Percentiles rank a stretch among this genome's conserved stretches.
Evolutionary conservation across 2,888 invertebrate species (phyloP).

Genomic region (Mimas tiliae): DNA sequence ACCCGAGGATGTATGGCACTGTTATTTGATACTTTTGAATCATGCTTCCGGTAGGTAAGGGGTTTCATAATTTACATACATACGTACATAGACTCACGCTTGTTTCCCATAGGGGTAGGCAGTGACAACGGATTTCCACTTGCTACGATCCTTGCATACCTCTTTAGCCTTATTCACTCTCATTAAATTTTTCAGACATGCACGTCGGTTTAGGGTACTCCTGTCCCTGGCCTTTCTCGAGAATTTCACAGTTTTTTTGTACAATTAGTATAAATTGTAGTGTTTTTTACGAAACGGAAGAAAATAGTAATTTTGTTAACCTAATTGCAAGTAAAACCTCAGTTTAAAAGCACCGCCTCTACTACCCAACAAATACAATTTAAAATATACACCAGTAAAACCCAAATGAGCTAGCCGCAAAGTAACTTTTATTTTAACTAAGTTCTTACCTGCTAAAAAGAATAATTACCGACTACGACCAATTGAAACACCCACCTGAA

Average conservation of each 20-base stretch:
- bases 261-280: too few species aligned
- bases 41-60: not conserved
- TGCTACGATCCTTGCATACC: too few species aligned
- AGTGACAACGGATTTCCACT: too few species aligned
- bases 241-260: too few species aligned
- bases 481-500: constrained; percentile 79
- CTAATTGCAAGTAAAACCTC: not conserved
- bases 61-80: not conserved
- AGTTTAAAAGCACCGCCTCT: not conserved
- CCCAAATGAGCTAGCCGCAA: constrained; percentile 44
- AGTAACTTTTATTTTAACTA: constrained; percentile 55
- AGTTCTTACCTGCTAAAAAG: constrained; percentile 56
- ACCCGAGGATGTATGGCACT: not conserved
- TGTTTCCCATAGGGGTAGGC: too few species aligned
- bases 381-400: constrained; percentile 47
- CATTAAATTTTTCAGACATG: too few species aligned
- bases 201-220: too few species aligned
- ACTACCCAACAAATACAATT: constrained; percentile 42
- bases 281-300: too few species aligned
- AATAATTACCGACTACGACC: constrained; percentile 58
- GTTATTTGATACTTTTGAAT: not conserved
- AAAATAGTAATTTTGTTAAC: too few species aligned
- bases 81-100: too few species aligned
- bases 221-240: too few species aligned
- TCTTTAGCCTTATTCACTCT: too few species aligned